These are phyloP conservation scores for Papilio helenus DNA, from an alignment of 1,140 invertebrate species.

Conservation along the genomic window DNA sequence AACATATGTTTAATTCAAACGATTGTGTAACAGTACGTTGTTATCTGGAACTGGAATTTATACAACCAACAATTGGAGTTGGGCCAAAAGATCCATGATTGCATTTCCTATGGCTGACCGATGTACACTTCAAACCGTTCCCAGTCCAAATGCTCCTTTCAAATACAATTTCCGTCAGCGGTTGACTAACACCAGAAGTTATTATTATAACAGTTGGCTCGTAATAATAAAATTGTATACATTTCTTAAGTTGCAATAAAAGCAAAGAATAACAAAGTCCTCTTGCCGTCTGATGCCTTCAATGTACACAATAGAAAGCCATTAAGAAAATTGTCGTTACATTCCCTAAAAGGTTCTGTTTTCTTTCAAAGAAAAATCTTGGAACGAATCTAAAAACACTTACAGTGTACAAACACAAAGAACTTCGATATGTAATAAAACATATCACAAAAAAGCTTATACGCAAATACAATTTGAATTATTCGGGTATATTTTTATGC, in stretches of 20 bases:
- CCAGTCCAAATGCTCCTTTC: slow-evolving; percentile 4
- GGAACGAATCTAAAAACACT: slow-evolving; percentile 32
- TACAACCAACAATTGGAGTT: slow-evolving; percentile 20
- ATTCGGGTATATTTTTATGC: neutral
- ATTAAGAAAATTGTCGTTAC: slow-evolving; percentile 36
- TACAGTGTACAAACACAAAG: slow-evolving; percentile 28
- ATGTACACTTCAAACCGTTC: slow-evolving; percentile 2
- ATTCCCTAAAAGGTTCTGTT: slow-evolving; percentile 35
- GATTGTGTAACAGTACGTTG: slow-evolving; percentile 11
- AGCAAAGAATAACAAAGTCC: slow-evolving; percentile 13
- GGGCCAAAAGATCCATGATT: slow-evolving; percentile 9
- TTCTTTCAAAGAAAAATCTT: slow-evolving; percentile 33
- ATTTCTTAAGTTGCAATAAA: neutral
- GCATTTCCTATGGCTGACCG: slow-evolving; percentile 15
- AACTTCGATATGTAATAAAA: slow-evolving; percentile 24
- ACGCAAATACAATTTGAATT: slow-evolving; percentile 17
- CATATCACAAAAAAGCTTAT: neutral
- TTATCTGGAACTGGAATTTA: slow-evolving; percentile 15
- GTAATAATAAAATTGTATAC: neutral
- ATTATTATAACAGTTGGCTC: slow-evolving; percentile 19
- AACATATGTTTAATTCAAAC: slow-evolving; percentile 11
- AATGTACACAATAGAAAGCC: slow-evolving; percentile 30
- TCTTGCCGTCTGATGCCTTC: slow-evolving; percentile 13
- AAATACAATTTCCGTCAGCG: slow-evolving; percentile 20
- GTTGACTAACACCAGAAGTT: slow-evolving; percentile 1